Evolutionary conservation across 2,888 invertebrate genomes (phyloP).

Genomic region (Strigamia crassipes): DNA sequence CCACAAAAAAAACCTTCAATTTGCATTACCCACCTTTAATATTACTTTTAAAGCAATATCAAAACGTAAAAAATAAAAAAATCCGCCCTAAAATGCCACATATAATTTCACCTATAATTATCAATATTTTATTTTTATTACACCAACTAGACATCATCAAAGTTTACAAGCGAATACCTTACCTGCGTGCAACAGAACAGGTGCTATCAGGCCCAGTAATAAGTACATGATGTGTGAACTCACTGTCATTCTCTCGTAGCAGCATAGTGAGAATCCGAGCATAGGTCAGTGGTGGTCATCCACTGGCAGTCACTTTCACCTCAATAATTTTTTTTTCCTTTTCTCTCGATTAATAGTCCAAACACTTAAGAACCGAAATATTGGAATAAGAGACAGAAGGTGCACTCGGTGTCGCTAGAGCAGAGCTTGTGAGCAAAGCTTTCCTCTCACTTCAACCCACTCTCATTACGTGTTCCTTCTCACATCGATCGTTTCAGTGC

Average conservation of each 20-base stretch:
- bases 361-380: neutral
- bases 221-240: conserved; percentile 30
- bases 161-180: neutral
- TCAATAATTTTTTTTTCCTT: neutral
- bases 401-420: conserved; percentile 26
- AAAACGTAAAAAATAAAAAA: too few relatives aligned
- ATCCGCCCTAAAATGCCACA: neutral
- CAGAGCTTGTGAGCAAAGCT: conserved; percentile 30
- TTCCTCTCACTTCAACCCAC: conserved; percentile 22
- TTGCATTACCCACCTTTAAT: neutral
- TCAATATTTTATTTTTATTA: neutral
- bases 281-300: conserved; percentile 18
- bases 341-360: neutral
- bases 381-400: conserved; percentile 30
- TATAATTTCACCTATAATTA: neutral
- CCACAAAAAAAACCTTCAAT: neutral
- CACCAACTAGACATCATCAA: neutral
- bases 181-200: conserved; percentile 30
- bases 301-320: neutral
- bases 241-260: conserved; percentile 22
- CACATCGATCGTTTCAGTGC: conserved; percentile 22
- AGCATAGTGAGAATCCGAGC: conserved; percentile 30
- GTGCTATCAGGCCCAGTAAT: conserved; percentile 24
- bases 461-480: conserved; percentile 26
- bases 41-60: neutral